Evolutionary conservation across 2,797 vertebrate genomes (phyloP), one percentile per base, ranked within the genome.

Genomic region (Muraenolepis orangiensis): DNA sequence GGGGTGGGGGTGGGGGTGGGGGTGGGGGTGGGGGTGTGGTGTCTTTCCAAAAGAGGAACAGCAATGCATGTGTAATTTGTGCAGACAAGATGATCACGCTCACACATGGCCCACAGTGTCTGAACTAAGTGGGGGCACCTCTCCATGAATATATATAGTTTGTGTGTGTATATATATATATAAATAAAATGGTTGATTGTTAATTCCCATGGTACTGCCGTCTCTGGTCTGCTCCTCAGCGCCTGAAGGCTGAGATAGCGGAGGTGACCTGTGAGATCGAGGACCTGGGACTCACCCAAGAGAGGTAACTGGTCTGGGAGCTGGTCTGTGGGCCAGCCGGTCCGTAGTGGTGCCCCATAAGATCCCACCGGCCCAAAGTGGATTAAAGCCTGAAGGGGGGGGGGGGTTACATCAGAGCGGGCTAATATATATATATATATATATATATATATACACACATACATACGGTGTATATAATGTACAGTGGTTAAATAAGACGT

Each of bases 241-340:
- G 95, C 81, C 94, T 99, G 86, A 99, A 97, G 92, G 95, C 98
- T 95, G 98, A 99, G 95, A 99, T 99, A 92, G 95, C 96, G 91
- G 98, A 99, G 81, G 98, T 99, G 78, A 97, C 97, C 67, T 95
- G 89, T 90, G 98, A 99, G 90, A 99, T 99, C 40, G 98, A 98
- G 89, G 97, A 87, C 92, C 94, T 99, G 91, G 98, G 96, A 16
- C 95, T 95, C 87, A 95, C 95, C 26, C 97, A 99, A 90, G 97
- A 99, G 86, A 95, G 96, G 97, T 99, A 89, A 93, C 93, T 82
- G 76, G 6, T 73, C 74, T 73, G 30, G 26, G 3, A 13, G 18
- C 16, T 40, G n/a, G 2, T 72, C 61, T 73, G 26, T 72, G 29
- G 74, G 34, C n/a, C 0, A 34, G 40, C 32, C 4, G 67, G 67